Evolutionary conservation across 2,113 vertebrate species (phyloP).

Genomic region (Platysteira castanea): DNA sequence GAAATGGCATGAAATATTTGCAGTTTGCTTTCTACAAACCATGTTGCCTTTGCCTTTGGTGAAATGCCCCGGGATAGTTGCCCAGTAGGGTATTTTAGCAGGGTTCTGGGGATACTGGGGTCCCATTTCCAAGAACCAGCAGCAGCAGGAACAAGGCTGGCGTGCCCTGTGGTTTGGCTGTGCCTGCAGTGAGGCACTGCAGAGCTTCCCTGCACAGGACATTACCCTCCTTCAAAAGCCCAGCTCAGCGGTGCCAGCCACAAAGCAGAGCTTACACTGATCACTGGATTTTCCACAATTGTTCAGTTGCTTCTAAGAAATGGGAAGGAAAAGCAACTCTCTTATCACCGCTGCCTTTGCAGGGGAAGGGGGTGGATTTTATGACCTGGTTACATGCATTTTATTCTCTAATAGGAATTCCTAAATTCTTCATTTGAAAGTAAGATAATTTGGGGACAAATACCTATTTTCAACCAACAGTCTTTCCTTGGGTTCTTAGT

Average conservation of each 20-base stretch:
- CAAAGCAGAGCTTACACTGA: background rate
- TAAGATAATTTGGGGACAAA: background rate
- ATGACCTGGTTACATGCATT: background rate
- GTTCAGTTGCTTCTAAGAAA: background rate
- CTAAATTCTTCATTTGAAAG: background rate
- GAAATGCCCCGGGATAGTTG: background rate
- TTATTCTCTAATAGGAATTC: background rate
- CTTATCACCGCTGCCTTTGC: background rate
- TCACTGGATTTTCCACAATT: background rate
- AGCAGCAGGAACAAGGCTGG: background rate
- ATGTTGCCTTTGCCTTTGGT: background rate
- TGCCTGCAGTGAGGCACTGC: background rate
- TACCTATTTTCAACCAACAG: background rate
- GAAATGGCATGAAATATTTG: background rate
- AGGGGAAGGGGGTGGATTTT: background rate
- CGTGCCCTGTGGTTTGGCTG: background rate
- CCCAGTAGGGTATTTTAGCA: background rate
- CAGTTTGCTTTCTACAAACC: background rate
- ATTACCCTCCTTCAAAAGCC: background rate
- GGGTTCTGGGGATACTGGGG: background rate
- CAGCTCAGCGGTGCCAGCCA: background rate
- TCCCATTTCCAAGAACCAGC: background rate
- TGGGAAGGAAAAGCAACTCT: background rate
- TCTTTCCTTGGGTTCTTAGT: background rate
- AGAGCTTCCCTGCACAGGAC: background rate